These are phyloP conservation scores for Heteronetta atricapilla DNA, from an alignment of 2,113 vertebrate species.

Conservation along the genomic window DNA sequence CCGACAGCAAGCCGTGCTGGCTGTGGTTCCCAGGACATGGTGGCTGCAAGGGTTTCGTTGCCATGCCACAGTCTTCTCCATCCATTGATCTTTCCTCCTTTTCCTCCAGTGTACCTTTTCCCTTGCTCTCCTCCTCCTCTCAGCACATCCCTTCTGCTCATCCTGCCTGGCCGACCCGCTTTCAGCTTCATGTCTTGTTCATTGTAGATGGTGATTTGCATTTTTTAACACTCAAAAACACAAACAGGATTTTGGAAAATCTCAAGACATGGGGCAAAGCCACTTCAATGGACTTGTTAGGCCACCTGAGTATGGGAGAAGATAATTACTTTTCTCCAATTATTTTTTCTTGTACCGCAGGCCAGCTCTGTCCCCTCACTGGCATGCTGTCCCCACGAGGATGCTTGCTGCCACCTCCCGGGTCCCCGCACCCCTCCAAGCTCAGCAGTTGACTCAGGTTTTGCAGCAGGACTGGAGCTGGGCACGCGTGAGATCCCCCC, in stretches of 20 bases:
- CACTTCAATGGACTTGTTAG: background rate
- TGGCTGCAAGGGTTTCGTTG: background rate
- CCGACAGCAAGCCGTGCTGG: background rate
- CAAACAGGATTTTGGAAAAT: background rate
- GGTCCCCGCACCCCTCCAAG: background rate
- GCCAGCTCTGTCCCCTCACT: background rate
- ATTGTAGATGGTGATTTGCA: background rate
- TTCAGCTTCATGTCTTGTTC: background rate
- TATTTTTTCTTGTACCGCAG: background rate
- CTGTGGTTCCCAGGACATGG: background rate
- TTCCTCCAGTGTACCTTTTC: background rate
- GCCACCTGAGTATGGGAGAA: background rate
- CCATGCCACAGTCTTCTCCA: background rate
- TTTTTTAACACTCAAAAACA: background rate
- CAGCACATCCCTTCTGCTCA: background rate
- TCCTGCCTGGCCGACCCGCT: background rate
- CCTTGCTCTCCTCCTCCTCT: background rate
- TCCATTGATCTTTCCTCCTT: background rate
- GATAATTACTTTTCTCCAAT: background rate
- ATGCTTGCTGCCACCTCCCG: background rate
- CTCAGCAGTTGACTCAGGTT: background rate
- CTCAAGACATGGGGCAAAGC: background rate
- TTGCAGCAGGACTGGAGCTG: background rate
- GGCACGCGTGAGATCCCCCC: background rate
- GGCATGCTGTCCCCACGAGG: accelerated